Evolutionary conservation across 2,888 invertebrate species (phyloP).

Genomic region (Melieria crassipennis): DNA sequence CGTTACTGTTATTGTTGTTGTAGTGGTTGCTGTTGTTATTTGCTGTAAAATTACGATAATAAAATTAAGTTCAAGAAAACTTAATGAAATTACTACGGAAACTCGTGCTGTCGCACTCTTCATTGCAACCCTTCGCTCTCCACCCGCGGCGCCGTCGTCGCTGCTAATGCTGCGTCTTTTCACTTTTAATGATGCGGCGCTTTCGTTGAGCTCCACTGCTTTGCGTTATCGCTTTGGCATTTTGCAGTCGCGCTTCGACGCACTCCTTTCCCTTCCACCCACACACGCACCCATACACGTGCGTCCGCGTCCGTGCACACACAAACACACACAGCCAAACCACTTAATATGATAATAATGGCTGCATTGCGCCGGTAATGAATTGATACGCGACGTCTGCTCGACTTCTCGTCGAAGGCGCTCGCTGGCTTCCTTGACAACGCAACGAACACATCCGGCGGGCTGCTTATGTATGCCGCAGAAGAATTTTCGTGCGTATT

Average conservation of each 20-base stretch:
- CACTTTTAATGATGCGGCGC: conserved; percentile 10
- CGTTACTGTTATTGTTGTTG: not conserved
- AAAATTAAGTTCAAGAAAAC: conserved; percentile 16
- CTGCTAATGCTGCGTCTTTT: not conserved
- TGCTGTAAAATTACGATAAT: conserved; percentile 14
- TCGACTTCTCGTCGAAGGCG: too few relatives aligned
- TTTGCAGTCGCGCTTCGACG: not conserved
- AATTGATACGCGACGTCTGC: not conserved
- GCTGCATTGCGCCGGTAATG: not conserved
- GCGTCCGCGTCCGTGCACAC: not conserved
- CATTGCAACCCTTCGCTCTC: not conserved
- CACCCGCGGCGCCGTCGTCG: not conserved
- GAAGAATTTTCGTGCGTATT: too few relatives aligned
- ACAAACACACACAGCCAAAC: not conserved
- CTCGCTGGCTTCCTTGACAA: not conserved
- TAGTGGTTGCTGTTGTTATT: not conserved
- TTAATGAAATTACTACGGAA: conserved; percentile 12
- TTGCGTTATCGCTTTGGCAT: not conserved
- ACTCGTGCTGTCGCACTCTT: not conserved
- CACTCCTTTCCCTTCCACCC: not conserved
- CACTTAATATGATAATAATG: conserved; percentile 13
- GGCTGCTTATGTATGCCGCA: too few relatives aligned
- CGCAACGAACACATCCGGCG: not conserved
- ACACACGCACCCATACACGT: not conserved
- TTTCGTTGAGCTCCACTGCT: not conserved